A percentile compares a stretch with the other conserved stretches of the same genome.
phyloP scores from a whole-genome alignment of 1,140 invertebrate genomes.

The Penaeus indicus region DNA sequence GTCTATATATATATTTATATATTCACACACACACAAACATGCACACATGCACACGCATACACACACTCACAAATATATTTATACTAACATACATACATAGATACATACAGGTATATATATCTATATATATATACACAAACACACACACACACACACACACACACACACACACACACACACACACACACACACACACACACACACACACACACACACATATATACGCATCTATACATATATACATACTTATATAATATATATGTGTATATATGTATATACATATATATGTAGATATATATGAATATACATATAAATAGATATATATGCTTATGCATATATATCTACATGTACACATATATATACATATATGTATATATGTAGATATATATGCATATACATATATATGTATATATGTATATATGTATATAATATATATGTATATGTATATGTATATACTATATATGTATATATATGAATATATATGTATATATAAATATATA shows the following conservation, averaged over 20 bases:
- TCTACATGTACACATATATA: too few relatives aligned
- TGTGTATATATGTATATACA: constrained; percentile 16
- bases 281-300: background rate
- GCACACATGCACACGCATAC: constrained; percentile 19
- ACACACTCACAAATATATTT: constrained; percentile 31
- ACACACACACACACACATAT: constrained; percentile 7
- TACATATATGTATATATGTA: too few relatives aligned
- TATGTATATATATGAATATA: too few relatives aligned
- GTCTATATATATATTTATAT: constrained; percentile 11
- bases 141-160: constrained; percentile 1
- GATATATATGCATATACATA: too few relatives aligned
- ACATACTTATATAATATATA: constrained; percentile 38
- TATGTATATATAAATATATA: too few relatives aligned
- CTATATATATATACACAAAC: constrained; percentile 18
- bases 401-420: too few relatives aligned
- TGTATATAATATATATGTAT: too few relatives aligned
- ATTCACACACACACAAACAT: constrained; percentile 9
- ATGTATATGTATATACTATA: too few relatives aligned
- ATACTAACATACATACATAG: constrained; percentile 37
- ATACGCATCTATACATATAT: constrained; percentile 28
- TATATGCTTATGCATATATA: constrained; percentile 36
- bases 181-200: background rate
- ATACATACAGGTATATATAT: constrained; percentile 1
- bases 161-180: constrained; percentile 20
- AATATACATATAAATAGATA: too few relatives aligned